These are phyloP conservation scores for Triops cancriformis DNA, from an alignment of 1,140 invertebrate genomes.

Conservation along the genomic window DNA sequence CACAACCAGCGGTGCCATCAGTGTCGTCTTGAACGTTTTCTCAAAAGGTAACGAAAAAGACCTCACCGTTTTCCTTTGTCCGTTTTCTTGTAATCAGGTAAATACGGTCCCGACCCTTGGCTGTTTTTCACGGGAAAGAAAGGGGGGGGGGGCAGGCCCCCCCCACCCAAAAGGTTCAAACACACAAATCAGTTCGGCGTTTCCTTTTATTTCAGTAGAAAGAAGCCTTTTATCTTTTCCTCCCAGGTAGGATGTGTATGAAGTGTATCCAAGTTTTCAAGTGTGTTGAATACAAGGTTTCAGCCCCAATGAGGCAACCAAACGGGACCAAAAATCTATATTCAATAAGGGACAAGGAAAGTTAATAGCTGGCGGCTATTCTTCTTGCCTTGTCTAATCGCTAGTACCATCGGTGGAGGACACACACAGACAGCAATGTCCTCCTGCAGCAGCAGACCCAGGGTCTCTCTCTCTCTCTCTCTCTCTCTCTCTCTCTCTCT, in stretches of 20 bases:
- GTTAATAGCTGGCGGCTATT: not conserved
- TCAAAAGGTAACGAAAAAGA: not conserved
- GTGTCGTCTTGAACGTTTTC: not conserved
- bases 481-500: not conserved
- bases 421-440: not conserved
- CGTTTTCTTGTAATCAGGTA: not conserved
- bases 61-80: not conserved
- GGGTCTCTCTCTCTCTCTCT: not conserved
- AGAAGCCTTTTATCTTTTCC: too few species aligned
- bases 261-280: too few species aligned
- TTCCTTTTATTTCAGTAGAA: too few species aligned
- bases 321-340: not conserved
- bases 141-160: too few species aligned
- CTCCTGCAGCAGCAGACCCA: not conserved
- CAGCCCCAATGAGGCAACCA: too few species aligned
- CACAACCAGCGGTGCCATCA: not conserved
- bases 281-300: too few species aligned
- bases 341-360: conserved; percentile 3
- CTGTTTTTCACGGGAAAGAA: too few species aligned
- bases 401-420: not conserved
- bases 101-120: too few species aligned
- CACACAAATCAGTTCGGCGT: too few species aligned
- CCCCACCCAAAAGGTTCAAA: too few species aligned
- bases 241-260: too few species aligned
- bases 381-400: conserved; percentile 10